phyloP scores from a whole-genome alignment of 1,140 invertebrate genomes.

The Pygmarrhopalites habei region DNA sequence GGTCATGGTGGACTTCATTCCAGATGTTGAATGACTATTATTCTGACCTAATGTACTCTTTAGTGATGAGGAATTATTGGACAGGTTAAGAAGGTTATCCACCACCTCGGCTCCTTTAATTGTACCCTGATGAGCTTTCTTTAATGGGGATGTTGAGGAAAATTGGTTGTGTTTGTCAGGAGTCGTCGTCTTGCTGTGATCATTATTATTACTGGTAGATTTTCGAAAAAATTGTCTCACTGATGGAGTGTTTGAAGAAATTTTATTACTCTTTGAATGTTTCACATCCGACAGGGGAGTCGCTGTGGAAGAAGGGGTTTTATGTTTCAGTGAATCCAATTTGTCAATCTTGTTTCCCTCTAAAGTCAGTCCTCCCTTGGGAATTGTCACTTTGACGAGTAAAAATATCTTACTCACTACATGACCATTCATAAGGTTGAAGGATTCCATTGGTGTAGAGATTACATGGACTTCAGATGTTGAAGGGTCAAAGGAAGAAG shows the following conservation, averaged over 20 bases:
- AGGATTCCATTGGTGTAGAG: slow-evolving; percentile 74
- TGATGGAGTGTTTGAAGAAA: no score
- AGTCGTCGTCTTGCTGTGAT: not conserved
- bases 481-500: no score
- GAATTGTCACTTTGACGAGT: slow-evolving; percentile 59
- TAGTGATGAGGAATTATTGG: not conserved
- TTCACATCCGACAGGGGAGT: no score
- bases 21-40: not conserved
- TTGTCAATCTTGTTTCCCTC: no score
- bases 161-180: not conserved
- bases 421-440: slow-evolving; percentile 70
- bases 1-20: not conserved
- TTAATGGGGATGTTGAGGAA: not conserved
- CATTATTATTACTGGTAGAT: not conserved
- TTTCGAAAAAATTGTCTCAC: no score
- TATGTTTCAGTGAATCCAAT: no score
- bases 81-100: not conserved
- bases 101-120: not conserved
- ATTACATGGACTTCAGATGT: slow-evolving; percentile 64
- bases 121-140: not conserved
- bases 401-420: slow-evolving; percentile 82
- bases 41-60: not conserved
- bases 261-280: no score
- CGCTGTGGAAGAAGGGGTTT: no score
- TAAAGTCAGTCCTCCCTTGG: not conserved